Base-by-base conservation (phyloP, 2,888 invertebrate genomes). In the Lysandra bellargus region DNA sequence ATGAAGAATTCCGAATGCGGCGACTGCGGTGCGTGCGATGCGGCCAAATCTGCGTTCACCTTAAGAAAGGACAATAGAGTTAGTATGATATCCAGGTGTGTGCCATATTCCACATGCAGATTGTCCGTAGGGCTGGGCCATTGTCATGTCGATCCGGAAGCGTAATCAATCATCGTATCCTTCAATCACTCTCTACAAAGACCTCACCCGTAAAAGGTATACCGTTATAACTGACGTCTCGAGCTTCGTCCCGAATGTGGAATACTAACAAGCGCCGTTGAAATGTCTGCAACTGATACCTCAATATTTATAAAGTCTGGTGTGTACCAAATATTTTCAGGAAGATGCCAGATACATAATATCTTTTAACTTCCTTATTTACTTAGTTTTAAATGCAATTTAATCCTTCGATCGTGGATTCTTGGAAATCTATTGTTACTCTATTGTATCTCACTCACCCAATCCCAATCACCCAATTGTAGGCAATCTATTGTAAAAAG, bases 191-290 rank as follows among this genome's bases (percentile, higher is more conserved):
- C 30, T 53, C 53, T 33, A 44, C 44, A 76, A 57, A 76, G 57
- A 76, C 53, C 76, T 75, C 57, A 7, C 53, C 57, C 76, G 76
- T 53, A 76, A 57, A 76, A 53, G 76, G 76, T 76, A 75, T 49
- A 75, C 75, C 75, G 75, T 75, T 49, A 76, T 76, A 76, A 49
- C 53, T 33, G 76, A 57, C 76, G 76, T 76, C 53, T 76, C 53
- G 75, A 53, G 76, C 53, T 76, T 76, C 57, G 57, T 57, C 6
- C 57, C 30, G 75, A 75, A 76, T 76, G 76, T 76, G 33, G 23
- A 75, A 69, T 69, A 69, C 69, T 75, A 75, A 49, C 75, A 75
- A 49, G 44, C n/a, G 74, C 17, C 9, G 33, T 69, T 14, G 33
- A 69, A 69, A 69, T 37, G 33, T 37, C 37, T 69, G 33, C 69